Evolutionary conservation across 2,797 vertebrate genomes (phyloP).

Genomic region (Danio kyathit): DNA sequence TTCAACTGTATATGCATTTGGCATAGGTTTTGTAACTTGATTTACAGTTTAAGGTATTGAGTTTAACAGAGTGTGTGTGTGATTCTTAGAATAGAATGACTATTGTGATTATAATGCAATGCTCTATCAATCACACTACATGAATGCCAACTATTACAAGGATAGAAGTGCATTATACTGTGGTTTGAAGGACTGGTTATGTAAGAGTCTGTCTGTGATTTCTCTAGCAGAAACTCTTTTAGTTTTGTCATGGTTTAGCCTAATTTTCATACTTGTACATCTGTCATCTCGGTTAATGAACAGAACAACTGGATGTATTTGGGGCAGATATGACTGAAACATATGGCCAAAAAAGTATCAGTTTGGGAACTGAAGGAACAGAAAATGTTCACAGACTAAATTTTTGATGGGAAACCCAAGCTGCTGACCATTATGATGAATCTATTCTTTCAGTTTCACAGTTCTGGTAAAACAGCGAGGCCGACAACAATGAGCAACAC

Average conservation of each 20-base stretch:
- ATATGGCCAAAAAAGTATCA: not conserved
- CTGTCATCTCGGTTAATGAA: constrained; percentile 7
- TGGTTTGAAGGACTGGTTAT: too few species aligned
- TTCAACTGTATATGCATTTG: too few species aligned
- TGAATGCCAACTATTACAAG: too few species aligned
- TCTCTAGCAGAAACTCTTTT: not conserved
- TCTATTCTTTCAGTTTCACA: not conserved
- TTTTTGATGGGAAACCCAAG: constrained; percentile 17
- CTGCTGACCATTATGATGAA: constrained; percentile 31
- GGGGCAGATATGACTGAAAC: not conserved
- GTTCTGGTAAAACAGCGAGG: not conserved
- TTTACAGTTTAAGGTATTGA: too few species aligned
- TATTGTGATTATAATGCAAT: too few species aligned
- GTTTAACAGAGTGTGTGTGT: too few species aligned
- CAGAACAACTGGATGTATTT: not conserved
- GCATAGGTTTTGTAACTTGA: too few species aligned
- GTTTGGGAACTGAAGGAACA: constrained; percentile 4
- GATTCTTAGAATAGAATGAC: too few species aligned
- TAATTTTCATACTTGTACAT: not conserved
- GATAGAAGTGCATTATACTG: too few species aligned
- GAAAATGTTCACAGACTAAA: not conserved
- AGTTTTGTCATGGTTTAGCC: not conserved
- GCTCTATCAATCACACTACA: too few species aligned
- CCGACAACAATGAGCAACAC: not conserved
- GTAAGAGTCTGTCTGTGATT: too few species aligned